Evolutionary conservation across 1,140 invertebrate genomes (phyloP).

Genomic region (Eufriesea mexicana): DNA sequence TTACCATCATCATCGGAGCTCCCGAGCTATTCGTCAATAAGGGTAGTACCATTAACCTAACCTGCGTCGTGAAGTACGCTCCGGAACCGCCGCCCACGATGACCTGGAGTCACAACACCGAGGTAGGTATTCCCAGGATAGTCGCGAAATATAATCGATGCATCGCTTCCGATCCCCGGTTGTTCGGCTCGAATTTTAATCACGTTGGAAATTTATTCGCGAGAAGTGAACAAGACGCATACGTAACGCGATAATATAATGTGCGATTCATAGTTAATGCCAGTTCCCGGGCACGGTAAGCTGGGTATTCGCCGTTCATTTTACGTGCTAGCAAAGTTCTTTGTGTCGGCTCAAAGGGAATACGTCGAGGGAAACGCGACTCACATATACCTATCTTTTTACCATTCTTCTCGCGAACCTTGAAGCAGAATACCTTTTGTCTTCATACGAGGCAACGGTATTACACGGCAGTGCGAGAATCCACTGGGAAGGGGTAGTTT

Average conservation of each 20-base stretch:
- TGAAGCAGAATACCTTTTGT: constrained; percentile 54
- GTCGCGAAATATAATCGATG: too few species aligned
- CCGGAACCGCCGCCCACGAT: constrained; percentile 86
- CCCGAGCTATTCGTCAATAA: constrained; percentile 86
- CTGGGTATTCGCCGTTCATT: constrained; percentile 40
- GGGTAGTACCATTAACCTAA: constrained; percentile 87
- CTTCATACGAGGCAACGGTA: constrained; percentile 45
- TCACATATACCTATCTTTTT: constrained; percentile 25
- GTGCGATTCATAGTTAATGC: not conserved
- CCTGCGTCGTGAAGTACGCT: constrained; percentile 85
- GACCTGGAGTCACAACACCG: constrained; percentile 86
- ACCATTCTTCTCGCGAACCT: constrained; percentile 58
- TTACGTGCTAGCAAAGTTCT: constrained; percentile 30
- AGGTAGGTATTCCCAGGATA: constrained; percentile 78
- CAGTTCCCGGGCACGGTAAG: not conserved
- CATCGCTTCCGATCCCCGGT: too few species aligned
- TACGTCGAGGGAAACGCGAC: constrained; percentile 39
- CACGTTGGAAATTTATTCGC: not conserved
- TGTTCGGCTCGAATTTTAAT: not conserved
- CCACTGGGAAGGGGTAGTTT: constrained; percentile 12
- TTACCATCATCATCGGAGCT: constrained; percentile 85
- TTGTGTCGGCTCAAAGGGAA: constrained; percentile 58
- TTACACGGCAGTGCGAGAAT: constrained; percentile 20
- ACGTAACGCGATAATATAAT: constrained; percentile 1
- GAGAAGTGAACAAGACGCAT: not conserved